phyloP scores from a whole-genome alignment of 2,888 invertebrate species.

The Pogonocherus hispidulus region DNA sequence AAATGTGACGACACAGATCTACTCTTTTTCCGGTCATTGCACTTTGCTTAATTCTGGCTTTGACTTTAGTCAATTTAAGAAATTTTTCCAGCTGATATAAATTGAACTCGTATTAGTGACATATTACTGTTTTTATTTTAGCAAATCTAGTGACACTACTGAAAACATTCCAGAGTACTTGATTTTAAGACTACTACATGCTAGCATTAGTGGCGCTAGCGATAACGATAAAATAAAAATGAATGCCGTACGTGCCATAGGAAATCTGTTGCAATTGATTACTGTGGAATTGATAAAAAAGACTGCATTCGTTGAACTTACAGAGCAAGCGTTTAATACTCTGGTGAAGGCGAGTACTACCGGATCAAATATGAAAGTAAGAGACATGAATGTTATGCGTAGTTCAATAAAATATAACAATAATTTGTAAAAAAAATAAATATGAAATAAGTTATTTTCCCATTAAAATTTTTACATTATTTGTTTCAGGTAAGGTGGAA shows the following conservation, averaged over 20 bases:
- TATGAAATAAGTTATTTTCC: too few species aligned
- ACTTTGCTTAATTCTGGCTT: too few species aligned
- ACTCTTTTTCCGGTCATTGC: too few species aligned
- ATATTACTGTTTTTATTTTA: slow-evolving; percentile 29
- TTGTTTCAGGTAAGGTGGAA: slow-evolving; percentile 84
- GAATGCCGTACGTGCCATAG: slow-evolving; percentile 86
- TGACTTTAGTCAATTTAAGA: too few species aligned
- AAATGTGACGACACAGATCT: too few species aligned
- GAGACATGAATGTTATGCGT: too few species aligned
- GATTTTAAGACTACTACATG: slow-evolving; percentile 78
- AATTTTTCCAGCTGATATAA: too few species aligned
- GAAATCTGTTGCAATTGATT: slow-evolving; percentile 82
- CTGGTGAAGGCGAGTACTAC: slow-evolving; percentile 79
- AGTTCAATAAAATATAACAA: too few species aligned
- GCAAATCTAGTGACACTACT: slow-evolving; percentile 34
- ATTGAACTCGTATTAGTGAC: slow-evolving; percentile 41
- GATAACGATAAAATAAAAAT: slow-evolving; percentile 82
- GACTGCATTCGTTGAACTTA: slow-evolving; percentile 70
- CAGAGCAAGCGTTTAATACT: slow-evolving; percentile 75
- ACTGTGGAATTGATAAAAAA: slow-evolving; percentile 70
- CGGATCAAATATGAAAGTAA: slow-evolving; percentile 84
- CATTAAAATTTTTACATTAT: neutral
- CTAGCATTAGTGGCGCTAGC: slow-evolving; percentile 71
- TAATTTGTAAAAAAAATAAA: too few species aligned
- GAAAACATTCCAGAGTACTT: slow-evolving; percentile 77